Evolutionary conservation across 1,140 invertebrate genomes (phyloP), one percentile per base, ranked within the genome.

Genomic region (Condylostylus longicornis): DNA sequence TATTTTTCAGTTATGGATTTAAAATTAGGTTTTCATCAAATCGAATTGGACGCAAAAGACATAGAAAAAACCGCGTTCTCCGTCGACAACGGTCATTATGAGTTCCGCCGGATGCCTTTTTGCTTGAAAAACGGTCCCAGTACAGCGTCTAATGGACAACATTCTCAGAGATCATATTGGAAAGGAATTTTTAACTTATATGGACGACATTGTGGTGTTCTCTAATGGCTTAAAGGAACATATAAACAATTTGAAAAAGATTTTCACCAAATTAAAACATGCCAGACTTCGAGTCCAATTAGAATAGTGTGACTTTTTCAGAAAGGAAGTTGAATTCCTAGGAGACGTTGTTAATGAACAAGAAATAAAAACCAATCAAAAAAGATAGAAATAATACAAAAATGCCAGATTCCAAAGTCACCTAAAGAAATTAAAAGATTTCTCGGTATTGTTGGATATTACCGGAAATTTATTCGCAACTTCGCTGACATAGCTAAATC

Each of bases 71-170:
- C 37, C 3, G 37, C 37, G 10, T 38, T 38, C 17, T 23, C 29
- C 3, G 17, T 17, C 3, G 5, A 5, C 2, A 25, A 18, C 6
- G 29, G 18, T 17, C 28, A 38, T 10, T 38, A 23, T 15, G 20
- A 32, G 19, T 38, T 21, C 14, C 33, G 33, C 7, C 28, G 47
- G 18, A 54, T 63, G 49, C 48, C 49, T 12, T 62, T 62, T 37
- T 55, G 54, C 6, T 29, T 63, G 13, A 53, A 54, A 45, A 55
- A 54, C 35, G 50, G 51, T 13, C 53, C 51, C 4, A 42, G 47
- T 2, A 60, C 53, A 66, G 50, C 33, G 56, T 23, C 37, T 53
- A 13, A 65, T 66, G 54, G 47, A 68, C 38, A 41, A 30, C n/a
- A 40, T 50, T n/a, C 38, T 56, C 3, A 43, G 30, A 13, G 46